Conservation (phyloP, 2,113 vertebrate species). For the Canis aureus region DNA sequence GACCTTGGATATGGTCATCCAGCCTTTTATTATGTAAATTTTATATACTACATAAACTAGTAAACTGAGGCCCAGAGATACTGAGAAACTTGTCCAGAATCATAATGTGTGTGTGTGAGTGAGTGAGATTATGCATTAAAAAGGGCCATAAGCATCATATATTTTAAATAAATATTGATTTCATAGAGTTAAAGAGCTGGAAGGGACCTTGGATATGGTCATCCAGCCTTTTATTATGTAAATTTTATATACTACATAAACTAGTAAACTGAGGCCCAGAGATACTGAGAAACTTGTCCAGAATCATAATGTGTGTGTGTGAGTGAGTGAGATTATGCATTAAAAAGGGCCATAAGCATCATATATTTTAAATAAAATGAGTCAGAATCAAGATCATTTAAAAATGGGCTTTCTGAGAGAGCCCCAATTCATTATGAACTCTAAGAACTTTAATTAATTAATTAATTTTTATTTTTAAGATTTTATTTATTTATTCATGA, state of each 20-base stretch:
- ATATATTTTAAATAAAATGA: neutral
- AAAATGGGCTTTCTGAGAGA: slow-evolving; percentile 21
- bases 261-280: too few species aligned
- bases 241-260: too few species aligned
- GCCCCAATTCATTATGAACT: neutral
- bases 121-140: neutral
- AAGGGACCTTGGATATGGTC: too few species aligned
- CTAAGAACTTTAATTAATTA: neutral
- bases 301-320: neutral
- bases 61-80: neutral
- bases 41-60: neutral
- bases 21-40: neutral
- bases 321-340: neutral
- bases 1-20: neutral
- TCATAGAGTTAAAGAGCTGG: too few species aligned
- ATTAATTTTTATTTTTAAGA: too few species aligned
- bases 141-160: neutral
- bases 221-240: too few species aligned
- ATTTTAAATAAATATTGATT: too few species aligned
- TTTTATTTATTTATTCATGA: too few species aligned
- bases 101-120: neutral
- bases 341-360: neutral
- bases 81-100: neutral
- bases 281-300: too few species aligned
- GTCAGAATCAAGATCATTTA: neutral